phyloP scores from a whole-genome alignment of 2,797 vertebrate genomes.

The Gallinago solitaria region DNA sequence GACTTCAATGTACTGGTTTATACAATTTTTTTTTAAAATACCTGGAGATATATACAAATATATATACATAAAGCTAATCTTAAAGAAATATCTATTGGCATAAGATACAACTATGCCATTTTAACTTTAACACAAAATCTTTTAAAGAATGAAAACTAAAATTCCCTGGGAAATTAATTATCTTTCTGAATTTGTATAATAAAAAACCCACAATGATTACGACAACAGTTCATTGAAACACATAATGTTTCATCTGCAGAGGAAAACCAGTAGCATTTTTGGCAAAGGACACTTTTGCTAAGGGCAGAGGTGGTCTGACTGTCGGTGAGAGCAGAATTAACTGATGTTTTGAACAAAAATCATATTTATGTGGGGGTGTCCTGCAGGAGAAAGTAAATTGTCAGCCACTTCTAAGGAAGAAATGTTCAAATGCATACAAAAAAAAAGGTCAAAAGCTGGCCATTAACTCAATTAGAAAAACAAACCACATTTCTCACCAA shows the following conservation, averaged over 20 bases:
- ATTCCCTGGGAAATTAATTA: background rate
- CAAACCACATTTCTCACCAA: background rate
- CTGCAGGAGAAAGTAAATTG: background rate
- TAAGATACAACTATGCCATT: background rate
- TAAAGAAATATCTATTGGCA: background rate
- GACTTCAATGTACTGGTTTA: background rate
- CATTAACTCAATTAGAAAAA: background rate
- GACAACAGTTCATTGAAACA: background rate
- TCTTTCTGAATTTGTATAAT: background rate
- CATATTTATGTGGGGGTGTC: background rate
- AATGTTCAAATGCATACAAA: background rate
- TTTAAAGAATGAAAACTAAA: background rate
- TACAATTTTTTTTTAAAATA: background rate
- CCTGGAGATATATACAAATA: background rate
- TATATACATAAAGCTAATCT: background rate
- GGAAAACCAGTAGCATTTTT: background rate
- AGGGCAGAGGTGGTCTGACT: background rate
- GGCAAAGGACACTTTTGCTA: background rate
- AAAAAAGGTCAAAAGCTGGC: background rate
- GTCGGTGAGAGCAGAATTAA: background rate
- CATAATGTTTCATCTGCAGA: background rate
- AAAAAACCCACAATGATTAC: background rate
- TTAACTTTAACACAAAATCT: fast-evolving
- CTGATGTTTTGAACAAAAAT: background rate
- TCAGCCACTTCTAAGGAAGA: background rate